Conservation (phyloP, 2,113 vertebrate species). For the Ageneiosus marmoratus region DNA sequence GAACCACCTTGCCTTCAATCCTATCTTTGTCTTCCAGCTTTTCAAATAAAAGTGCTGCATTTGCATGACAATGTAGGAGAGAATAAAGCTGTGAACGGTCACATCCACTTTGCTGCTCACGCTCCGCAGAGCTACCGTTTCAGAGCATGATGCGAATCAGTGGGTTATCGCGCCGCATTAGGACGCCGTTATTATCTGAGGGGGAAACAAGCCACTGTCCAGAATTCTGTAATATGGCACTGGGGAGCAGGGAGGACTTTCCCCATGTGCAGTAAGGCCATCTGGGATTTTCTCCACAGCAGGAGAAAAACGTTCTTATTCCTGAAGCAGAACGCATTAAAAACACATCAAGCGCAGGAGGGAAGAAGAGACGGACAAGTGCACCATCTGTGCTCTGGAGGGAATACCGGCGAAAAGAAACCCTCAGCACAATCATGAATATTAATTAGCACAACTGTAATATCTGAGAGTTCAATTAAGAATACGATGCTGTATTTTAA, state of each 20-base stretch:
- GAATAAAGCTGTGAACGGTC: slow-evolving; percentile 31
- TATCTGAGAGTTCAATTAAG: background rate
- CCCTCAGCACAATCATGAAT: background rate
- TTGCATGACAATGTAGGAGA: slow-evolving; percentile 19
- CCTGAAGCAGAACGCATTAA: background rate
- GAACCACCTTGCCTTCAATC: slow-evolving; percentile 44
- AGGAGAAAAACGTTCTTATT: background rate
- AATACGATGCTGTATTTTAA: background rate
- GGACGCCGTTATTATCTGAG: slow-evolving; percentile 21
- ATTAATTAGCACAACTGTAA: background rate
- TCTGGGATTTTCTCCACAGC: slow-evolving; percentile 16
- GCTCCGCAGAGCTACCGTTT: slow-evolving; percentile 20
- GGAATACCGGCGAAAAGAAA: background rate
- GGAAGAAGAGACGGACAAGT: background rate
- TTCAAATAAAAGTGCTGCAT: background rate
- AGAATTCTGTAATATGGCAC: slow-evolving; percentile 11
- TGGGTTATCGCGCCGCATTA: slow-evolving; percentile 32
- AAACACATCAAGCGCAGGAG: background rate
- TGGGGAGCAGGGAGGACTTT: slow-evolving; percentile 22
- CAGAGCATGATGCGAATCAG: slow-evolving; percentile 24
- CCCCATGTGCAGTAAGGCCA: slow-evolving; percentile 11
- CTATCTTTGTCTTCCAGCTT: slow-evolving; percentile 46
- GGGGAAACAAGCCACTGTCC: background rate
- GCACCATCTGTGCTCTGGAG: slow-evolving; percentile 15
- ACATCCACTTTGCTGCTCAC: slow-evolving; percentile 19